Base-by-base conservation (phyloP, 2,888 invertebrate genomes). In the Mesodorylaimus sp. region DNA sequence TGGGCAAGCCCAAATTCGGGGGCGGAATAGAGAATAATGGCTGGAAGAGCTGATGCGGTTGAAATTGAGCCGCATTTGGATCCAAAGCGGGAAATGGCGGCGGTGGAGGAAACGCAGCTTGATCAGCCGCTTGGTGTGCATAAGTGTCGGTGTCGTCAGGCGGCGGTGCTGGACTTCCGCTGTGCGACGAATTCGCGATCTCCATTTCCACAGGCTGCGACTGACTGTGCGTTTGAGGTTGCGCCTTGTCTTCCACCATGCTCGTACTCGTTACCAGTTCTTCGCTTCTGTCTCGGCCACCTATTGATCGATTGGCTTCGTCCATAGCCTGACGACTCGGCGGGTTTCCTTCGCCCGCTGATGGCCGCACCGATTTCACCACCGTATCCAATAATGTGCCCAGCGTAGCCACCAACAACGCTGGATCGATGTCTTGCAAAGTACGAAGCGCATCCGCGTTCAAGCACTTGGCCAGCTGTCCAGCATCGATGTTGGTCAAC, bases 341-440 rank as follows among this genome's bases (percentile, higher is more conserved):
- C 7, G 16, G 7, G 7, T 32, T 7, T 32, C 16, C 16, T 32
- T 32, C 32, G 32, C 32, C 7, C 10, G 16, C 32, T 32, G 7
- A 10, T 32, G 7, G 10, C 10, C 32, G 32, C 10, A 32, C 32
- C 7, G 10, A 32, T 7, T 32, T 13, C 41, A 21, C 21, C 7
- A 50, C 39, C 19, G 41, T 43, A 27, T 19, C 25, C 19, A 51
- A 37, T 23, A 51, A 13, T n/a, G 51, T 51, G 43, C 24, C 10
- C 2, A 51, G 36, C 2, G 51, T 51, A 26, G 51, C 47, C 21
- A 51, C 32, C 23, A 51, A 44, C 13, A 51, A 5, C 32, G 25
- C 19, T 3, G 47, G 42, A 41, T 51, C 51, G 21, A 51, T 16
- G 29, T 2, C 19, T 19, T 26, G 48, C 21, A 48, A 41, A 13